Percentiles rank a stretch among this genome's conserved stretches.
Conservation (phyloP, 2,113 vertebrate species). For the Recurvirostra avosetta region DNA sequence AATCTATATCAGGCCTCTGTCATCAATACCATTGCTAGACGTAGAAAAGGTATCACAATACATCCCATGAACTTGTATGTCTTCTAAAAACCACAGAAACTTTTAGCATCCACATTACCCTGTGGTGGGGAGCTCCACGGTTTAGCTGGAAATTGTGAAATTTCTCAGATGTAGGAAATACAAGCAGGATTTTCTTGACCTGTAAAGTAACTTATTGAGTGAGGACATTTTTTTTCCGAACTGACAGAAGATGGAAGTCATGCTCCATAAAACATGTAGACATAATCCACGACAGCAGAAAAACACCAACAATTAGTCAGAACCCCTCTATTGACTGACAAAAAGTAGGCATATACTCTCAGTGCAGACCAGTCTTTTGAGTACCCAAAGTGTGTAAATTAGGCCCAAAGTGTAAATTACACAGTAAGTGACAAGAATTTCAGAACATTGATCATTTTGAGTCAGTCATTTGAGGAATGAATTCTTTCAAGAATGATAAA, state of each 20-base stretch:
- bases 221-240: neutral
- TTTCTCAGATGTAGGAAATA: neutral
- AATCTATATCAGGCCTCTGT: neutral
- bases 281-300: neutral
- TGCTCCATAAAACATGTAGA: neutral
- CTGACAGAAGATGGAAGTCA: neutral
- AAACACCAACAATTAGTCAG: neutral
- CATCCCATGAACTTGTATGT: accelerated
- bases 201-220: neutral
- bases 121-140: neutral
- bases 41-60: neutral
- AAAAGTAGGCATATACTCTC: neutral
- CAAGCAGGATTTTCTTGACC: neutral
- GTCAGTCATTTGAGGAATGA: neutral
- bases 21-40: neutral
- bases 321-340: neutral
- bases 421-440: conserved; percentile 15
- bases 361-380: neutral
- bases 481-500: conserved; percentile 17
- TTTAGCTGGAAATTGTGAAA: neutral
- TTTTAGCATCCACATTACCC: neutral
- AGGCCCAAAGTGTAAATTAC: neutral
- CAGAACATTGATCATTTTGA: neutral
- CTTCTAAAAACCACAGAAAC: neutral
- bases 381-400: neutral